Conservation (phyloP, 2,797 vertebrate species). For the Benthosema pterotum region DNA sequence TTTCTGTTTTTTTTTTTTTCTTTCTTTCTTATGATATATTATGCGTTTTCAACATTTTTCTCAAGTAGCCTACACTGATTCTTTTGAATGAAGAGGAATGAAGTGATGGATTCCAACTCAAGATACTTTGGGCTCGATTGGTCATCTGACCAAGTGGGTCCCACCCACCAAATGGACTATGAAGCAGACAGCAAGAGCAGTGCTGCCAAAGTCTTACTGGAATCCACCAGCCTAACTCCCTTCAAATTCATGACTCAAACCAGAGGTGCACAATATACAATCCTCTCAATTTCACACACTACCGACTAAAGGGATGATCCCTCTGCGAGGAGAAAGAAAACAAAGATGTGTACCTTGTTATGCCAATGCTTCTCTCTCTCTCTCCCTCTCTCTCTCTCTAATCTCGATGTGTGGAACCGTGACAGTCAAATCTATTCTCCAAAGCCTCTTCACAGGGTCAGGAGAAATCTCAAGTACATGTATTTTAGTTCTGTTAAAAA, state of each 20-base stretch:
- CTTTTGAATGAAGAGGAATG: neutral
- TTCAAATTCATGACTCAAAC: slow-evolving; percentile 21
- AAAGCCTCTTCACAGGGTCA: slow-evolving; percentile 51
- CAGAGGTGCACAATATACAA: slow-evolving; percentile 43
- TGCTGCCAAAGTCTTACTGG: slow-evolving; percentile 36
- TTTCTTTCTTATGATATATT: slow-evolving; percentile 4
- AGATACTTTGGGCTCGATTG: slow-evolving; percentile 15
- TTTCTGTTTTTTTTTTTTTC: slow-evolving; percentile 16
- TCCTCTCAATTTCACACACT: slow-evolving; percentile 42
- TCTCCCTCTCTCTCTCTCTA: neutral
- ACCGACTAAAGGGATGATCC: slow-evolving; percentile 25
- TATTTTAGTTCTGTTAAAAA: too few species aligned
- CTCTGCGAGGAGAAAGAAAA: slow-evolving; percentile 16
- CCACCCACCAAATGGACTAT: slow-evolving; percentile 16
- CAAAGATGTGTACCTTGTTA: slow-evolving; percentile 20
- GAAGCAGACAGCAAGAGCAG: slow-evolving; percentile 16
- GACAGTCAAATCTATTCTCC: slow-evolving; percentile 18
- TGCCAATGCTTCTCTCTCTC: neutral
- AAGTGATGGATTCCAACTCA: slow-evolving; percentile 23
- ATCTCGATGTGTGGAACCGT: neutral
- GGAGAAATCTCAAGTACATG: slow-evolving; percentile 15
- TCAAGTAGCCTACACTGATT: neutral
- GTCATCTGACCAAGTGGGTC: slow-evolving; percentile 4
- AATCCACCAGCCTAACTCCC: slow-evolving; percentile 24
- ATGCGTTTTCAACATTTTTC: slow-evolving; percentile 5